These are phyloP conservation scores for Cephus rjabovi DNA, from an alignment of 2,888 invertebrate species.

Conservation along the genomic window DNA sequence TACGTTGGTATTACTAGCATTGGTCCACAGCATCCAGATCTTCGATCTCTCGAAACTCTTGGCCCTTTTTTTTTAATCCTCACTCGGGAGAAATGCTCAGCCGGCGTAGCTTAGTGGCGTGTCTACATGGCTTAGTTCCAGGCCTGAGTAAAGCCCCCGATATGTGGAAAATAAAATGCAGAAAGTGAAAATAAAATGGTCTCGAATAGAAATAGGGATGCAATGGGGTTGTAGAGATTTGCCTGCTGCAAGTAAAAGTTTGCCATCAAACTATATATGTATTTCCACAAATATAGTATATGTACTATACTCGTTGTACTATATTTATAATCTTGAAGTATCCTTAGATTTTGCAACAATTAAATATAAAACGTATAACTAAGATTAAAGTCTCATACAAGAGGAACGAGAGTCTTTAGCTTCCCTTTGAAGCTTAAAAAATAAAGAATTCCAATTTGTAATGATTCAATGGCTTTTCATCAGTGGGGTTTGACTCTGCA, in stretches of 20 bases:
- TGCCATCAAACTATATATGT: background rate
- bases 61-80: background rate
- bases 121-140: slow-evolving; percentile 45
- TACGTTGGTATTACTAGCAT: background rate
- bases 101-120: slow-evolving; percentile 42
- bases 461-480: background rate
- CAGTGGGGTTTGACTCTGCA: background rate
- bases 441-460: background rate
- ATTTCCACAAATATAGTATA: background rate
- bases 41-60: background rate
- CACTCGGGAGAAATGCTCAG: background rate
- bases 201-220: slow-evolving; percentile 32
- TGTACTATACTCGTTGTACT: slow-evolving; percentile 4
- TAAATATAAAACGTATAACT: background rate
- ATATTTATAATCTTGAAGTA: slow-evolving; percentile 4
- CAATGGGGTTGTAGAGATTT: slow-evolving; percentile 35
- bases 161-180: slow-evolving; percentile 50
- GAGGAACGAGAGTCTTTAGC: background rate
- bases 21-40: background rate
- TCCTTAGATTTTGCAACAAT: background rate
- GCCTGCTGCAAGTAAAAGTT: slow-evolving; percentile 39
- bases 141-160: slow-evolving; percentile 24
- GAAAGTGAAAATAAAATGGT: slow-evolving; percentile 59
- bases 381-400: background rate
- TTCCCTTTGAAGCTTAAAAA: background rate